Base-by-base conservation (phyloP, 2,888 invertebrate genomes). In the Notocelia uddmanniana region DNA sequence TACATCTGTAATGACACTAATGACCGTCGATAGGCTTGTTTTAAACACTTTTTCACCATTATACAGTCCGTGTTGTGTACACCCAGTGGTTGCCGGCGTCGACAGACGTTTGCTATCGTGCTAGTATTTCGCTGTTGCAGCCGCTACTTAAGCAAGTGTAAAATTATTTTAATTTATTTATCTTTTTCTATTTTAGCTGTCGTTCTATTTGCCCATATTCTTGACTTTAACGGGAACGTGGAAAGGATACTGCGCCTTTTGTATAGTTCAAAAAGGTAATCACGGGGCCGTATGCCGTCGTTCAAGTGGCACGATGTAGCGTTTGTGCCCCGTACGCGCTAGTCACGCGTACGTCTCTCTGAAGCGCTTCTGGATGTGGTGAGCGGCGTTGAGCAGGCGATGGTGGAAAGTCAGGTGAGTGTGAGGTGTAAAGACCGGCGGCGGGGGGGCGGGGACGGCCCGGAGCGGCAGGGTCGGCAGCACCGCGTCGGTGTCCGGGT, bases 321-420 rank as follows among this genome's bases (percentile, higher is more conserved):
- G 67, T 68, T 77, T 73, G 72, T 76, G 78, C 73, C 78, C 79
- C 71, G 66, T 74, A 73, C 85, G 86, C 72, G 79, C 87, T 88
- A 90, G 90, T 94, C 92, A 95, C 79, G 95, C 95, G 88, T 96
- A 96, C 34, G 96, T 96, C 84, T 96, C 96, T 76, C 95, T 91
- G 88, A 96, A 96, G 71, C 96, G 94, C 83, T 96, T 96, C 86
- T 96, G 96, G 77, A 96, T 92, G 81, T 96, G 94, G 79, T 96
- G 96, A 69, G 96, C 96, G 6, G 96, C 96, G 83, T 95, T 96
- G 76, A 95, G 90, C 60, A 96, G 94, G 74, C 96, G 95, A 83
- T 90, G 86, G 84, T 93, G 92, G 23, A 92, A 88, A 13, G 92
- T 89, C 74, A 90, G 81, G 81, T 90, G 93, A 48, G 90, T 74